Percentiles rank a stretch among this genome's conserved stretches.
These are phyloP conservation scores for Agapornis roseicollis DNA, from an alignment of 2,113 vertebrate genomes.

Conservation along the genomic window DNA sequence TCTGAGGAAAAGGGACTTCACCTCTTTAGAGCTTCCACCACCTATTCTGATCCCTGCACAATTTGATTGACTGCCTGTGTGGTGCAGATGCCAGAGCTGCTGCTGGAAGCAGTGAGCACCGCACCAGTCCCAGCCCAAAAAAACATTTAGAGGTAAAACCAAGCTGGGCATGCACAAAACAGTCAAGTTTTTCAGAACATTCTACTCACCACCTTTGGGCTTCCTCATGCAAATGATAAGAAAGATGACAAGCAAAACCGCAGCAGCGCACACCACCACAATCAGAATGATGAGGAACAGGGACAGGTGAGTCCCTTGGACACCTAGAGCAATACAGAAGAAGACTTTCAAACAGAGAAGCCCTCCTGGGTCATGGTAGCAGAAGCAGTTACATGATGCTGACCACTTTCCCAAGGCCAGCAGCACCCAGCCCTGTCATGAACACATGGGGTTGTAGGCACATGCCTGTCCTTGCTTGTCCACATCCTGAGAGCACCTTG, in stretches of 20 bases:
- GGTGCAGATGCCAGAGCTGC: not conserved
- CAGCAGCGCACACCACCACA: not conserved
- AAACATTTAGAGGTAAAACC: not conserved
- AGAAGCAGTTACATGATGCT: not conserved
- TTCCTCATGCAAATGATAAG: not conserved
- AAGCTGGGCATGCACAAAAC: not conserved
- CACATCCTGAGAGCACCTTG: rapidly evolving
- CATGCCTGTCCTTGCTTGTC: rapidly evolving
- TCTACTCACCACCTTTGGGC: slow-evolving; percentile 21
- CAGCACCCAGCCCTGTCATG: not conserved
- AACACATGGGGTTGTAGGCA: rapidly evolving
- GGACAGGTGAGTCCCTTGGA: not conserved
- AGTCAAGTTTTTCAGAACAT: not conserved
- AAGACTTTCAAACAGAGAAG: not conserved
- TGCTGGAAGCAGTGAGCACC: no score
- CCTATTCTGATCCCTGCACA: rapidly evolving
- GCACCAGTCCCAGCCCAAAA: not conserved
- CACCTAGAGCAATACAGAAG: not conserved
- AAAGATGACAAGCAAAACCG: not conserved
- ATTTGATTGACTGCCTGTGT: rapidly evolving
- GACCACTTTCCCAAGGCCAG: not conserved
- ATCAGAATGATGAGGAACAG: slow-evolving; percentile 18
- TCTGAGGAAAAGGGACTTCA: not conserved
- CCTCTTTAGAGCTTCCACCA: not conserved
- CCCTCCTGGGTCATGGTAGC: not conserved